Conservation (phyloP, 1,140 invertebrate genomes). For the Lamellibrachia luymesi region DNA sequence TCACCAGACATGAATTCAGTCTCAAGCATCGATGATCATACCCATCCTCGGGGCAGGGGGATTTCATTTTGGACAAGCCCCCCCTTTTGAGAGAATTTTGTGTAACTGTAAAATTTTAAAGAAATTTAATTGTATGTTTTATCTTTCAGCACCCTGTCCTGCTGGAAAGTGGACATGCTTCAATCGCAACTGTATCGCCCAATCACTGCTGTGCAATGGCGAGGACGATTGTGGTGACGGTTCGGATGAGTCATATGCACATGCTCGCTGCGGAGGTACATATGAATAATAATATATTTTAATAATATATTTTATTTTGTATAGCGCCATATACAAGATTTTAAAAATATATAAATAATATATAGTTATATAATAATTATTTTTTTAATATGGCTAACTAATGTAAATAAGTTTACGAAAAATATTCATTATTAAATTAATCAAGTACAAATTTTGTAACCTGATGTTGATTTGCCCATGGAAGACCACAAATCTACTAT, state of each 20-base stretch:
- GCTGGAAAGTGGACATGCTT: slow-evolving; percentile 59
- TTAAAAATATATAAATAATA: no score
- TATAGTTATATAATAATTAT: no score
- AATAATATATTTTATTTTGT: no score
- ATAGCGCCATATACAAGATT: no score
- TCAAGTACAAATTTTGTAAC: no score
- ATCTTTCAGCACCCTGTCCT: slow-evolving; percentile 18
- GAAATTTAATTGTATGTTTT: background rate
- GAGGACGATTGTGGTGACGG: slow-evolving; percentile 69
- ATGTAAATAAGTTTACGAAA: no score
- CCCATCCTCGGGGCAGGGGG: background rate
- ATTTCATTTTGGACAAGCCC: background rate
- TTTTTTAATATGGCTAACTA: no score
- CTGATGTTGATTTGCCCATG: no score
- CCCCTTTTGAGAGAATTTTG: background rate
- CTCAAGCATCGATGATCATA: background rate
- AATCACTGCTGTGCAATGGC: slow-evolving; percentile 69
- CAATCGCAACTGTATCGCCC: slow-evolving; percentile 66
- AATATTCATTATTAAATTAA: background rate
- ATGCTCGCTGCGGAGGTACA: slow-evolving; percentile 25
- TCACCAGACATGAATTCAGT: no score
- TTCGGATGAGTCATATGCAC: slow-evolving; percentile 64
- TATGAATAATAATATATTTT: no score
- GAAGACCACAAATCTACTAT: no score
- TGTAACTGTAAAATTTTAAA: background rate